Conservation (phyloP, 2,113 vertebrate genomes). For the Stigmatopora argus region DNA sequence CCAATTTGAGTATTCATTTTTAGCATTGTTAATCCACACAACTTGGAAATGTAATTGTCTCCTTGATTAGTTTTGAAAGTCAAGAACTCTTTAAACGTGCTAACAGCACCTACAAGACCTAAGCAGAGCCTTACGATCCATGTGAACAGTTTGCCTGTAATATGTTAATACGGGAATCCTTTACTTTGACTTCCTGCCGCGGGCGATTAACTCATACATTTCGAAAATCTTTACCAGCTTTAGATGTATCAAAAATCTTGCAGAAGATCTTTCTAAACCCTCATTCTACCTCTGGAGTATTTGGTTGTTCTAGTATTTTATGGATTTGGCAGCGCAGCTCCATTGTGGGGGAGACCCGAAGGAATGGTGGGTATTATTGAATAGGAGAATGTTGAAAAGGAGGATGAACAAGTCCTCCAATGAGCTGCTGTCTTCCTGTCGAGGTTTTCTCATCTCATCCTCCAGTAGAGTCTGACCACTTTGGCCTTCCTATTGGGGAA, state of each 20-base stretch:
- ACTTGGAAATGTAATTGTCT: not conserved
- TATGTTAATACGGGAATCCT: constrained; percentile 1
- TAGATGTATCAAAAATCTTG: constrained; percentile 5
- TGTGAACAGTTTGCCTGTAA: not conserved
- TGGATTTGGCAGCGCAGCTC: constrained; percentile 42
- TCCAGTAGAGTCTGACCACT: constrained; percentile 25
- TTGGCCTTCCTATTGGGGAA: constrained; percentile 34
- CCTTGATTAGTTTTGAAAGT: constrained; percentile 1
- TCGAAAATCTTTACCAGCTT: constrained; percentile 4
- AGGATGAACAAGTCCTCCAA: constrained; percentile 47
- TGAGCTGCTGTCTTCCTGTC: constrained; percentile 49
- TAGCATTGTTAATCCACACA: not conserved
- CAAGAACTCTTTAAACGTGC: not conserved
- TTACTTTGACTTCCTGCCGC: not conserved
- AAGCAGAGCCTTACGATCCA: not conserved
- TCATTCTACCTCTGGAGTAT: constrained; percentile 11
- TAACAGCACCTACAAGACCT: not conserved
- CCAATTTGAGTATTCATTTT: not conserved
- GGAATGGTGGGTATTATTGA: constrained; percentile 53
- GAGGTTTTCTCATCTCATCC: constrained; percentile 13
- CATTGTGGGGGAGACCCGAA: constrained; percentile 29
- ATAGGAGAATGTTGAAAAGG: constrained; percentile 47
- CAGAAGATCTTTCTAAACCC: constrained; percentile 9
- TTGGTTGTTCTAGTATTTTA: constrained; percentile 41
- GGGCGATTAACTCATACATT: constrained; percentile 1